Percentiles rank a stretch among this genome's conserved stretches.
Evolutionary conservation across 2,888 invertebrate species (phyloP).

Genomic region (Bembecia ichneumoniformis): DNA sequence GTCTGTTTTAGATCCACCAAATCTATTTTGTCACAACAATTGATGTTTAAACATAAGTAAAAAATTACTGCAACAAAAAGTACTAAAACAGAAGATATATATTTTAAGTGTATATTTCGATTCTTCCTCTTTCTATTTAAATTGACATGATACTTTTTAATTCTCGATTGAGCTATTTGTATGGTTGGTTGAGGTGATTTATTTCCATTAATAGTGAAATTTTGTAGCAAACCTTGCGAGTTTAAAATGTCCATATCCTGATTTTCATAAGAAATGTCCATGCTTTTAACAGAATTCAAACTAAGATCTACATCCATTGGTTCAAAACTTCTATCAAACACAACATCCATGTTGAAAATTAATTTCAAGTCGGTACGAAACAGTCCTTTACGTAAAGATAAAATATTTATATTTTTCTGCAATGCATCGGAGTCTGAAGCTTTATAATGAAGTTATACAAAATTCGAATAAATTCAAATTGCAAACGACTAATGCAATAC

Average conservation of each 20-base stretch:
- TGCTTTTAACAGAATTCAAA: slow-evolving; percentile 33
- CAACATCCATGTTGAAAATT: slow-evolving; percentile 9
- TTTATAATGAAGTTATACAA: too few species aligned
- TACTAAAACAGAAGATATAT: slow-evolving; percentile 16
- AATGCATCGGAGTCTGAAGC: too few species aligned
- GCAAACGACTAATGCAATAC: too few species aligned
- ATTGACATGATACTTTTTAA: slow-evolving; percentile 33
- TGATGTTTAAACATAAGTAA: slow-evolving; percentile 27
- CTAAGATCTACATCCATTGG: slow-evolving; percentile 62
- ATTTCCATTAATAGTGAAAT: too few species aligned
- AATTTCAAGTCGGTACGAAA: too few species aligned
- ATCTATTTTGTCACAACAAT: slow-evolving; percentile 36
- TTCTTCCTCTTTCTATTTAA: slow-evolving; percentile 14
- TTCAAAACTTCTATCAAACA: slow-evolving; percentile 32
- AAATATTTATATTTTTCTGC: too few species aligned
- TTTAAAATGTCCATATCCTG: too few species aligned
- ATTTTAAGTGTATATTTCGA: slow-evolving; percentile 11
- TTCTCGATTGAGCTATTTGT: neutral
- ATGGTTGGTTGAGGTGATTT: too few species aligned
- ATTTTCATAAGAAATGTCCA: slow-evolving; percentile 35
- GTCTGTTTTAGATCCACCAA: slow-evolving; percentile 20
- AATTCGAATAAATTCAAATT: too few species aligned
- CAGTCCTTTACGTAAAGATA: too few species aligned
- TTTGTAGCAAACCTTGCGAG: too few species aligned
- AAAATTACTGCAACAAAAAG: slow-evolving; percentile 24